Base-by-base conservation (phyloP, 2,797 vertebrate genomes). In the Ceryle rudis region DNA sequence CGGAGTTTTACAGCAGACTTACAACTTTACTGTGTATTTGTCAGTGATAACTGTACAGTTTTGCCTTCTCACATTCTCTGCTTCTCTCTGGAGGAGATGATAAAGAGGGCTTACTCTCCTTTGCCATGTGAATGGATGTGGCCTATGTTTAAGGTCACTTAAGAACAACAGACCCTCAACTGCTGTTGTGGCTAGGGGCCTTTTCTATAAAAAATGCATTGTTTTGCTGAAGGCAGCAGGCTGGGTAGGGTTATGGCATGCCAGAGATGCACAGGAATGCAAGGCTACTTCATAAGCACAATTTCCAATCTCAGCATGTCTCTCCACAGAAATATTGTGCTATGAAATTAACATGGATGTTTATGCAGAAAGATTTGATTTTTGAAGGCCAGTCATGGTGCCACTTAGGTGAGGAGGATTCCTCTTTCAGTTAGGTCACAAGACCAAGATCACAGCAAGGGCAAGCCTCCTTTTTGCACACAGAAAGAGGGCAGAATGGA, bases 101-200 rank as follows among this genome's bases (percentile, higher is more conserved):
- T 57, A 46, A 83, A 26, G 51, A 39, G 23, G 10, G 57, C 6
- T 55, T 26, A 14, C 11, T 87, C 66, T 95, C 86, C 29, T 66
- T 33, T 65, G 44, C 42, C 10, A 47, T 92, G 35, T 84, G 65
- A 93, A 91, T 93, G 55, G 66, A 82, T 75, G 60, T 69, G 31
- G 86, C 71, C 58, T 17, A 9, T 52, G 47, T 22, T 67, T 91
- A 93, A 96, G 87, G 85, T 89, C 77, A 66, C 89, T 72, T 84
- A 58, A 92, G 69, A 98, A 93, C 89, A 96, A 85, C 80, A 81
- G 80, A 72, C 69, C 41, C 69, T 90, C 79, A 95, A 71, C 23
- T 72, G 61, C 33, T 88, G 44, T 77, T 3, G 31, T 96, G 93
- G 57, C 69, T 71, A 84, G 70, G 55, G 52, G 35, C 26, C 12